A percentile compares a stretch with the other conserved stretches of the same genome.
Conservation (phyloP, 2,888 invertebrate species). For the Scaeva pyrastri region DNA sequence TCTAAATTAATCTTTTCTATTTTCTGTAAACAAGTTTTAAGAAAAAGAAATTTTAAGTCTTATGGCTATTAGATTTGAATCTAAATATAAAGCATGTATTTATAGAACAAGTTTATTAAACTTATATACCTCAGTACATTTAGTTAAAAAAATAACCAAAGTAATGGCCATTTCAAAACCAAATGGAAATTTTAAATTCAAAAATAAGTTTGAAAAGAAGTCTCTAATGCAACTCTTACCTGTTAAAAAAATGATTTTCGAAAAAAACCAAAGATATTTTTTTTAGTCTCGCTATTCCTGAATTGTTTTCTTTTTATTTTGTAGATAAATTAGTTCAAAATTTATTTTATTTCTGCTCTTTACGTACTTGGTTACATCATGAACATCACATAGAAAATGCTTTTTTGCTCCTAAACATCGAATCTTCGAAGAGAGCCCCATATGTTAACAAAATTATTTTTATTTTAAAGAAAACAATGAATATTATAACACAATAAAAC, state of each 20-base stretch:
- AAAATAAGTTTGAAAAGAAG: constrained; percentile 79
- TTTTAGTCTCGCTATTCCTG: constrained; percentile 24
- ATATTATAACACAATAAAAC: constrained; percentile 50
- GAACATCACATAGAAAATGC: background rate
- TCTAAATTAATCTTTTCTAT: constrained; percentile 69
- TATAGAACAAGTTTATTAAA: constrained; percentile 22
- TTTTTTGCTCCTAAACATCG: background rate
- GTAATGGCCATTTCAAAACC: constrained; percentile 49
- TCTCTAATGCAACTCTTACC: constrained; percentile 73
- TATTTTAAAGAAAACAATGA: constrained; percentile 30
- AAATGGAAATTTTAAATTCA: constrained; percentile 26
- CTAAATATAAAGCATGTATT: constrained; percentile 54
- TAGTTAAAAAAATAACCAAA: constrained; percentile 29
- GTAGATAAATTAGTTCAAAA: constrained; percentile 48
- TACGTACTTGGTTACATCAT: background rate
- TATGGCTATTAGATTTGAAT: constrained; percentile 25
- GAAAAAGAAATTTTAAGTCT: background rate
- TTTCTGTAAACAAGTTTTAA: constrained; percentile 24
- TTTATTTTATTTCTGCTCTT: background rate
- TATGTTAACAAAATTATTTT: constrained; percentile 53
- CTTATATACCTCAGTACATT: constrained; percentile 40
- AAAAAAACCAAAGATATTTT: background rate
- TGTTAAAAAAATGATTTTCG: constrained; percentile 9
- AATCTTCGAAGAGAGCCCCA: constrained; percentile 60
- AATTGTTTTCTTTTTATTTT: constrained; percentile 5